A percentile compares a stretch with the other conserved stretches of the same genome.
Conservation (phyloP, 2,113 vertebrate species). For the Casuarius casuarius region DNA sequence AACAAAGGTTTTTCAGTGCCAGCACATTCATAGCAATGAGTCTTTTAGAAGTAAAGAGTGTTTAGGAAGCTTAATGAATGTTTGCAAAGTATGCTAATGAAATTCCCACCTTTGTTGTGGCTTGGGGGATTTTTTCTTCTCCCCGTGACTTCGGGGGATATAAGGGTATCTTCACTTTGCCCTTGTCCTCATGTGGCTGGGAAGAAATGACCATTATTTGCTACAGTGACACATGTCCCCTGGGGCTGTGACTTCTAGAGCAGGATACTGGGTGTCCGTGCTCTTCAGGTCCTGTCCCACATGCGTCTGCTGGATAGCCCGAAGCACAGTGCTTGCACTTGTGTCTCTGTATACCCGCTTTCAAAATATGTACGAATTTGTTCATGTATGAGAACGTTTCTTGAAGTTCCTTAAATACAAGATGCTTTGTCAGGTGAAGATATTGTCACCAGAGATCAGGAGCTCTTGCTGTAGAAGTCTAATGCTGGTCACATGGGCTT, state of each 20-base stretch:
- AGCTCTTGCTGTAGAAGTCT: not conserved
- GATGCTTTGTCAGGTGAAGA: not conserved
- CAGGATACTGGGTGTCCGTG: not conserved
- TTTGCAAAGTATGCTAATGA: not conserved
- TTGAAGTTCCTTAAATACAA: not conserved
- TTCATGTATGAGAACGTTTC: accelerated
- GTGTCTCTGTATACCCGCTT: not conserved
- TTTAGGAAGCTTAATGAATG: not conserved
- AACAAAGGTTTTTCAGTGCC: not conserved
- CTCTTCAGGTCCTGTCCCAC: accelerated
- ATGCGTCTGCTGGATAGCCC: accelerated
- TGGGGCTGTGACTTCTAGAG: not conserved
- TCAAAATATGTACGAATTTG: not conserved
- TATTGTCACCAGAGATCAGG: not conserved
- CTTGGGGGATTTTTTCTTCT: not conserved
- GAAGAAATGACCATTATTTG: not conserved
- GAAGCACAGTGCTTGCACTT: not conserved
- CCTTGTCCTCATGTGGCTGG: not conserved
- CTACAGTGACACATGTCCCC: not conserved
- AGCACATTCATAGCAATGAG: not conserved
- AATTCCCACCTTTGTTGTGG: not conserved
- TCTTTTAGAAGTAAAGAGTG: not conserved
- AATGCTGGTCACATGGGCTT: not conserved
- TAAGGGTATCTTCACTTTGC: not conserved
- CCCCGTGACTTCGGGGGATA: not conserved